These are phyloP conservation scores for Gallinago nigripennis DNA, from an alignment of 2,797 vertebrate species.

Conservation along the genomic window DNA sequence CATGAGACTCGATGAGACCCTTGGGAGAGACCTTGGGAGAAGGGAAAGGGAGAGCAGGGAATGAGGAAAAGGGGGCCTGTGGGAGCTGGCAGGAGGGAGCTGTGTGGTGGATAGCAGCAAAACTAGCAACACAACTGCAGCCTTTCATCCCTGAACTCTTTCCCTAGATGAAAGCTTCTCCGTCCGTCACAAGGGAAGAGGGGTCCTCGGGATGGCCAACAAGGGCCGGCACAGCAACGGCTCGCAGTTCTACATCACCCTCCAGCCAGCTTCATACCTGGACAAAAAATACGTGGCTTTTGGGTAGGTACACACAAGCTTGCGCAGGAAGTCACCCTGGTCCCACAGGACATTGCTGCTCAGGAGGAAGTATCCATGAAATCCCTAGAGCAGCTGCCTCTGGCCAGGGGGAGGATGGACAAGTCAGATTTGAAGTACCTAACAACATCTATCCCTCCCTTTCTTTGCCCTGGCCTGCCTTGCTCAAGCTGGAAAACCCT, in stretches of 20 bases:
- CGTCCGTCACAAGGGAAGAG: conserved; percentile 83
- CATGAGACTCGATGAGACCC: background rate
- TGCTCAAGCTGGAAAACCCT: background rate
- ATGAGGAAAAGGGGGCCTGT: background rate
- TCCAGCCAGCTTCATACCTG: conserved; percentile 85
- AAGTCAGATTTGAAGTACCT: background rate
- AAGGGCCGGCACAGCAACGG: conserved; percentile 86
- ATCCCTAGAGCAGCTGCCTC: background rate
- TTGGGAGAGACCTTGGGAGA: background rate
- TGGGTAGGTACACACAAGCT: conserved; percentile 80
- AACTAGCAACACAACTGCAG: background rate
- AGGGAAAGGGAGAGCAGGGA: background rate
- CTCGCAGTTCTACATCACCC: conserved; percentile 91
- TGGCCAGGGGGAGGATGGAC: background rate
- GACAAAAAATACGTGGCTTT: conserved; percentile 89
- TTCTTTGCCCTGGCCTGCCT: background rate
- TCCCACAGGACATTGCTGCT: background rate
- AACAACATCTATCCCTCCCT: background rate
- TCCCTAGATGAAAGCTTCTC: conserved; percentile 88
- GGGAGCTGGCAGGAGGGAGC: background rate
- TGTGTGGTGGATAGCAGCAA: background rate
- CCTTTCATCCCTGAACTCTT: background rate
- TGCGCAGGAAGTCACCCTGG: rapidly evolving
- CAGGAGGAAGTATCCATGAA: background rate
- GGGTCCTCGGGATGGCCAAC: conserved; percentile 88